Base-by-base conservation (phyloP, 37 sponge, comb jelly and placozoan genomes). In the Spongia lamella region DNA sequence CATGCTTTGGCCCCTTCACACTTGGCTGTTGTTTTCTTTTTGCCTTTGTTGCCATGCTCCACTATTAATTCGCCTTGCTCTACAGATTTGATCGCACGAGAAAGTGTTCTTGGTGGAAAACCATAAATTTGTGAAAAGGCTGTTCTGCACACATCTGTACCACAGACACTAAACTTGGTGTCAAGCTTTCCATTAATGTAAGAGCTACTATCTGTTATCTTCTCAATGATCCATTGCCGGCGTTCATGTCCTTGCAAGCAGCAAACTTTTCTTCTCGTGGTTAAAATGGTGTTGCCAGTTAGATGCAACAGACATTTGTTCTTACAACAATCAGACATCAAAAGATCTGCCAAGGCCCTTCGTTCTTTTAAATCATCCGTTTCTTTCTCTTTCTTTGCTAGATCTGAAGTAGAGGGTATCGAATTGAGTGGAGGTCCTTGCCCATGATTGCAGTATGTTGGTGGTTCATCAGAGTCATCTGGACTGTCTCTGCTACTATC, bases 31-130 rank as follows among this genome's bases (percentile, higher is more conserved):
- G 19, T 6, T 19, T 64, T 19, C 19, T 19, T 19, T 64, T 30
- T 30, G 11, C 66, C 66, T 19, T 64, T 64, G 19, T 64, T 64
- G 35, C 66, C 66, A 64, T 64, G 66, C 35, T 64, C 66, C 11
- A 19, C 66, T 20, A 31, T 25, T 9, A 27, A 19, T 25, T 30
- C 15, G 32, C 66, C 66, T 7, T 33, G 36, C 36, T 13, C 32
- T 19, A 64, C 66, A 29, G 36, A 31, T 11, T 11, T 64, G 7
- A 7, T 64, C 19, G 36, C 17, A 25, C 66, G 35, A 7, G 66
- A 64, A 19, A 64, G 7, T 33, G 20, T 7, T 13, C 66, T 36
- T 15, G 32, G 36, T 7, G 66, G 36, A 7, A 64, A 20, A 31
- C 31, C 35, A 27, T 64, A 31, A 11, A 64, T 19, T 64, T 7